Conservation (phyloP, 2,797 vertebrate species). For the Cuniculus paca region DNA sequence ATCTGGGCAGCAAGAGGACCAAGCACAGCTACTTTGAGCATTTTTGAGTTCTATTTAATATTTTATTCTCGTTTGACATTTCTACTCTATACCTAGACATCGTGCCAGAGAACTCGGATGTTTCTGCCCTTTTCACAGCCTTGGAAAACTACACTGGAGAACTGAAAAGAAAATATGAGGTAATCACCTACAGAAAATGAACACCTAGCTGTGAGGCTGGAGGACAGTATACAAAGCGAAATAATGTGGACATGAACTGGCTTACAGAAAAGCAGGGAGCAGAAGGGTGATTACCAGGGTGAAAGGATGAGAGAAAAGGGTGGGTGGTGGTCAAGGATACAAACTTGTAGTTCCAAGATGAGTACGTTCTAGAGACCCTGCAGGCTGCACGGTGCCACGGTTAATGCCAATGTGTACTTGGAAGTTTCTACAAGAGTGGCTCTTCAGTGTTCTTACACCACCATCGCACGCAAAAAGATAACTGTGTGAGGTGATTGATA, state of each 20-base stretch:
- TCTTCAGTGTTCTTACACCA: background rate
- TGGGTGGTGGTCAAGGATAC: background rate
- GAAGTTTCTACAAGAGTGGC: background rate
- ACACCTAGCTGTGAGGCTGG: fast-evolving
- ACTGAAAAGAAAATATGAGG: constrained; percentile 90
- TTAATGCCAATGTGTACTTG: background rate
- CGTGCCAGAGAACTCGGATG: constrained; percentile 66
- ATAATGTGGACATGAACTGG: background rate
- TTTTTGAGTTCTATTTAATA: background rate
- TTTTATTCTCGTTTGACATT: background rate
- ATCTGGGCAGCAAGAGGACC: background rate
- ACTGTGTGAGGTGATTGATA: background rate
- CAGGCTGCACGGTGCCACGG: background rate
- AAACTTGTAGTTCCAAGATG: background rate
- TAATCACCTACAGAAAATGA: constrained; percentile 78
- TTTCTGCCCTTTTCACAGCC: constrained; percentile 84
- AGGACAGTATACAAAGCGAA: background rate
- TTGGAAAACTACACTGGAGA: constrained; percentile 90
- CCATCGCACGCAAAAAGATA: background rate
- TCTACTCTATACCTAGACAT: background rate
- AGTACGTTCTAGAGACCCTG: background rate
- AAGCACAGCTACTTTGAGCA: background rate
- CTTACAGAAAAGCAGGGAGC: background rate
- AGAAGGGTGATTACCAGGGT: too few relatives aligned
- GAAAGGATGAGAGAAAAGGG: background rate